Base-by-base conservation (phyloP, 2,113 vertebrate genomes). In the Nothocercus nigrocapillus region DNA sequence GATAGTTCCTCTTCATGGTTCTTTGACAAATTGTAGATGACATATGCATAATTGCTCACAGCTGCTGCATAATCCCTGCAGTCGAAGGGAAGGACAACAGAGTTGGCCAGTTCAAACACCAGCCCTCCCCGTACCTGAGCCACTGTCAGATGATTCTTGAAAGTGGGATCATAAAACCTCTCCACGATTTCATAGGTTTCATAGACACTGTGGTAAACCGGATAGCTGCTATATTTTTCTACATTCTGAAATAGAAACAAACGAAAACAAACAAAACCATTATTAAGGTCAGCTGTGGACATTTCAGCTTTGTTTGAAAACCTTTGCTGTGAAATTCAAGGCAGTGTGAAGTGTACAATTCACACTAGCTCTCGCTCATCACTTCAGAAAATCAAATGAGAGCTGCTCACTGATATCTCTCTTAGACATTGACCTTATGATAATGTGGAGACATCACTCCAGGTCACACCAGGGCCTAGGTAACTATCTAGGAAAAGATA, bases 131-230 rank as follows among this genome's bases (percentile, higher is more conserved):
- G 98, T 70, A 99, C 98, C 92, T 98, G 98, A 16, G 99, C 98
- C 93, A 99, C 98, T 0, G 98, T 90, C 20, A 97, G 98, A 53
- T 99, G 98, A 83, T 98, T 98, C 85, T 98, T 98, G 97, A 99
- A 99, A 27, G 98, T 90, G 4, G 99, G 99, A 97, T 99, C 99
- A 40, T 99, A 99, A 97, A 99, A 99, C 42, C 73, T 97, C 82
- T 99, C 98, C 96, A 99, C 99, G 28, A 99, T 92, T 97, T 99
- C 99, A 32, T 98, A 99, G 9, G 99, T 99, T 95, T 99, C 99
- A 76, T 99, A 99, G 67, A 99, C 98, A 64, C 98, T 99, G 98
- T 99, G 99, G 94, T 99, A 99, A 54, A 99, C 98, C 2, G 99
- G 99, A 84, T 99, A 99, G 91, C 97, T 98, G 96, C 98, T 99